These are phyloP conservation scores for Threskiornis aethiopicus DNA, from an alignment of 2,797 vertebrate species.

Conservation along the genomic window DNA sequence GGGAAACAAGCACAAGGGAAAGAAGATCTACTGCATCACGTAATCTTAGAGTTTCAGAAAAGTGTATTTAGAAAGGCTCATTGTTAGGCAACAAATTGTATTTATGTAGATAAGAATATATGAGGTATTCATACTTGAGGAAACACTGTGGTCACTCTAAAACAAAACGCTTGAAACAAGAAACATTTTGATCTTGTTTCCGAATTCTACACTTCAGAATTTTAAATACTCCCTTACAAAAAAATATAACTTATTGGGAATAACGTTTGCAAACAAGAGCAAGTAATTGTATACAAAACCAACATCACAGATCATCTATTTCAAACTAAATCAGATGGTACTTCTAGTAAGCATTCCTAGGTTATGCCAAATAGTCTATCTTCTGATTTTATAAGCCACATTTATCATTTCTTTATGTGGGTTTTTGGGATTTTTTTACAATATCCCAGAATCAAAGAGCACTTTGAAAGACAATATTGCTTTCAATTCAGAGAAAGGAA, in stretches of 20 bases:
- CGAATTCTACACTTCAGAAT: background rate
- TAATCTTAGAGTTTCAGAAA: background rate
- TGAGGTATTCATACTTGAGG: background rate
- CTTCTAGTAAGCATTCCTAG: background rate
- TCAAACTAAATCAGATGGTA: background rate
- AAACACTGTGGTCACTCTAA: background rate
- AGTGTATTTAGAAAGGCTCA: background rate
- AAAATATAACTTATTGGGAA: background rate
- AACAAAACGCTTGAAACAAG: background rate
- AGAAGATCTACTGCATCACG: background rate
- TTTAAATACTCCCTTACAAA: background rate
- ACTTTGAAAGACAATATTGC: background rate
- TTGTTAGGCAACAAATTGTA: background rate
- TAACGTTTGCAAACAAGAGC: background rate
- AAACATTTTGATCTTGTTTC: background rate
- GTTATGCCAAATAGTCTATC: background rate
- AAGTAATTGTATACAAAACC: background rate
- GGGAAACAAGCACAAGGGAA: background rate
- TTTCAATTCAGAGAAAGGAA: background rate
- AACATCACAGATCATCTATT: background rate
- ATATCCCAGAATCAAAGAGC: background rate
- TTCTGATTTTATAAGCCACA: background rate
- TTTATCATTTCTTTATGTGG: background rate
- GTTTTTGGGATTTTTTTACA: rapidly evolving
- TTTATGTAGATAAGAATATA: background rate